Percentiles rank a stretch among this genome's conserved stretches.
These are phyloP conservation scores for Trissolcus japonicus DNA, from an alignment of 2,888 invertebrate genomes.

Conservation along the genomic window DNA sequence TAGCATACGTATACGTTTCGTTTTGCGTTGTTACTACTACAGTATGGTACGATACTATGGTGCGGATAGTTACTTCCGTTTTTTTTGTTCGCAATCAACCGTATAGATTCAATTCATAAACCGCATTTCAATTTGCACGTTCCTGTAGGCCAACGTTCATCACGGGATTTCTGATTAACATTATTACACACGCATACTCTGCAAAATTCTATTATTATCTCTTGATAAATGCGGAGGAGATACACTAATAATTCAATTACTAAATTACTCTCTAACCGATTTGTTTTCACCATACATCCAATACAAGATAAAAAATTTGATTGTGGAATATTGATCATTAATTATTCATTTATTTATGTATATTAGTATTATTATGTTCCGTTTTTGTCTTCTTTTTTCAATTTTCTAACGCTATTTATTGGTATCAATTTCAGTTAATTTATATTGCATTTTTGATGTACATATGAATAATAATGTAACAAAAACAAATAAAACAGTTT, in stretches of 20 bases:
- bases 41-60: neutral
- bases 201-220: too few relatives aligned
- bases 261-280: neutral
- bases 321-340: too few relatives aligned
- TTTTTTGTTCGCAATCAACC: slow-evolving; percentile 6
- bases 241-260: neutral
- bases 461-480: too few relatives aligned
- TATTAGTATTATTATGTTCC: too few relatives aligned
- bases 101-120: slow-evolving; percentile 14
- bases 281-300: too few relatives aligned
- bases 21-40: neutral
- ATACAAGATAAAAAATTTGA: too few relatives aligned
- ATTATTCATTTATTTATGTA: too few relatives aligned
- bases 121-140: slow-evolving; percentile 26
- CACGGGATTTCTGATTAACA: slow-evolving; percentile 21
- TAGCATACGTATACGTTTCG: neutral
- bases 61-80: slow-evolving; percentile 8
- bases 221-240: neutral
- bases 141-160: slow-evolving; percentile 8
- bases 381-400: too few relatives aligned
- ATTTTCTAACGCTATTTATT: too few relatives aligned
- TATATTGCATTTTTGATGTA: too few relatives aligned
- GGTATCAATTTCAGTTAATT: too few relatives aligned
- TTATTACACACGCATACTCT: slow-evolving; percentile 7
- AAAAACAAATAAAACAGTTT: too few relatives aligned